These are phyloP conservation scores for Meloe dianella DNA, from an alignment of 2,888 invertebrate genomes.

Conservation along the genomic window DNA sequence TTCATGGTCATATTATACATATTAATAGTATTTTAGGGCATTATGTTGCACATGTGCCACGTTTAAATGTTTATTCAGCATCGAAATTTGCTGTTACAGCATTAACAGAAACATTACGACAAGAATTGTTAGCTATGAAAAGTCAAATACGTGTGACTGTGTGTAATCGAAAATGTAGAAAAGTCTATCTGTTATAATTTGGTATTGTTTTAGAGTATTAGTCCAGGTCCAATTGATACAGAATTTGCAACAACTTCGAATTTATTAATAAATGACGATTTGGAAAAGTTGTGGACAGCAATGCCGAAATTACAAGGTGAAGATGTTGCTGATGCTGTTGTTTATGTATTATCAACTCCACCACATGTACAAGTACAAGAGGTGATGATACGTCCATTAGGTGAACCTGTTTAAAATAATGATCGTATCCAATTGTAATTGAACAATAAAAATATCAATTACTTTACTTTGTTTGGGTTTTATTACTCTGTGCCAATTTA, in stretches of 20 bases:
- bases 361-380: slow-evolving; percentile 31
- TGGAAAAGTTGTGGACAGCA: slow-evolving; percentile 14
- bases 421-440: too few relatives aligned
- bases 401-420: slow-evolving; percentile 23
- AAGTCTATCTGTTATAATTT: neutral
- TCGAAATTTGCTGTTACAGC: slow-evolving; percentile 53
- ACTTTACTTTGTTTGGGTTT: too few relatives aligned
- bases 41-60: slow-evolving; percentile 40
- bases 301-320: slow-evolving; percentile 27
- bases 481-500: too few relatives aligned
- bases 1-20: slow-evolving; percentile 45
- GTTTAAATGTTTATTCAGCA: slow-evolving; percentile 46
- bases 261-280: slow-evolving; percentile 16
- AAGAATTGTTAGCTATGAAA: slow-evolving; percentile 49
- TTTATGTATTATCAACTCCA: slow-evolving; percentile 30
- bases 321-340: slow-evolving; percentile 31
- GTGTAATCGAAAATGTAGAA: slow-evolving; percentile 27
- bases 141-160: slow-evolving; percentile 52
- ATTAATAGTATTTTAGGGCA: slow-evolving; percentile 46
- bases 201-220: slow-evolving; percentile 40
- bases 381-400: slow-evolving; percentile 26
- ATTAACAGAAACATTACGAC: slow-evolving; percentile 53
- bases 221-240: slow-evolving; percentile 44
- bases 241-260: slow-evolving; percentile 30
- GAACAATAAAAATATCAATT: too few relatives aligned